Evolutionary conservation across 2,797 vertebrate genomes (phyloP).

Genomic region (Tauraco hartlaubi): DNA sequence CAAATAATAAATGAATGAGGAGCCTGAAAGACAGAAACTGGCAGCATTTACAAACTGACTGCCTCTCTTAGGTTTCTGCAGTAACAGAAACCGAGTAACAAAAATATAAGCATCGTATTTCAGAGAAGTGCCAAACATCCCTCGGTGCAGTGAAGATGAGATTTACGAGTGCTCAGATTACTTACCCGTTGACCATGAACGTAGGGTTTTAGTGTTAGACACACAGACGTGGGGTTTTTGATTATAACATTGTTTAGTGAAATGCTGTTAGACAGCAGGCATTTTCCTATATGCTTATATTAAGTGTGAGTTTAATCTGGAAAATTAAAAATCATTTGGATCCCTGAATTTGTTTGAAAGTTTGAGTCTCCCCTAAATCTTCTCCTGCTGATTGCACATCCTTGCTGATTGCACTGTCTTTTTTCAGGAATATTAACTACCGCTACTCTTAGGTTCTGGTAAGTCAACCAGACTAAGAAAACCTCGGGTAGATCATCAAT

Average conservation of each 20-base stretch:
- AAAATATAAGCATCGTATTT: background rate
- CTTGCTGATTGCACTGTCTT: background rate
- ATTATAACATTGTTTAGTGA: background rate
- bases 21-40: background rate
- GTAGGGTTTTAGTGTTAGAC: background rate
- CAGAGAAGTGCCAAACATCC: background rate
- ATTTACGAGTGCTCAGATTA: background rate
- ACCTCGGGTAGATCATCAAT: background rate
- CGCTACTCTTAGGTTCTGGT: background rate
- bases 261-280: background rate
- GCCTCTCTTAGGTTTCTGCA: background rate
- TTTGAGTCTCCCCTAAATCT: background rate
- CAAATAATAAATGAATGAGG: background rate
- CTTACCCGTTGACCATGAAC: background rate
- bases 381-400: rapidly evolving
- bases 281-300: background rate
- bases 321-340: background rate
- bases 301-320: background rate
- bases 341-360: background rate
- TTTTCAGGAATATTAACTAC: background rate
- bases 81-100: background rate
- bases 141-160: background rate
- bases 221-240: rapidly evolving
- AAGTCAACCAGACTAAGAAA: background rate
- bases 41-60: background rate